Evolutionary conservation across 2,113 vertebrate species (phyloP).

Genomic region (Chamaea fasciata): DNA sequence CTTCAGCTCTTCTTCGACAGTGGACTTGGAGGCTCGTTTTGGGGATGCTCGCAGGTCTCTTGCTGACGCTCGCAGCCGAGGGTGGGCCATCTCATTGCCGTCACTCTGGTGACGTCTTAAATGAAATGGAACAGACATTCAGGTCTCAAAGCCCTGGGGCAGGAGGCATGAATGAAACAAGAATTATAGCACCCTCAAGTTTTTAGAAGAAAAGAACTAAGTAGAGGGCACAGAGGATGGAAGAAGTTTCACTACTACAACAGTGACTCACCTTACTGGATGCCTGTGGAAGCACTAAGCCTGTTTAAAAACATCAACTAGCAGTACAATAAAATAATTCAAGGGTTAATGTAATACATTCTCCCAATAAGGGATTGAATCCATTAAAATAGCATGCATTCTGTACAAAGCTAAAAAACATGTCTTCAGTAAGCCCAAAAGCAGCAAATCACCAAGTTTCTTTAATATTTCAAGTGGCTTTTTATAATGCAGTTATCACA

Average conservation of each 20-base stretch:
- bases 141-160: neutral
- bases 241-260: neutral
- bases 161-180: neutral
- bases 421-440: neutral
- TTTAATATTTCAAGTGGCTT: neutral
- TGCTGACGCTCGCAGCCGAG: constrained; percentile 83
- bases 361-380: neutral
- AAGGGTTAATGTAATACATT: neutral
- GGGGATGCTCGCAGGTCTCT: constrained; percentile 89
- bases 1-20: constrained; percentile 92
- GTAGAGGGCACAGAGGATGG: neutral
- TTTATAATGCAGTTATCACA: neutral
- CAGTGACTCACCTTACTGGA: neutral
- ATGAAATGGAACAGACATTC: constrained; percentile 48
- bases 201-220: neutral
- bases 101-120: constrained; percentile 92
- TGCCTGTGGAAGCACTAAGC: constrained; percentile 17
- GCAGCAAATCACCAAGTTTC: neutral
- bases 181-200: neutral
- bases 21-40: constrained; percentile 85
- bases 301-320: neutral
- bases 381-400: neutral
- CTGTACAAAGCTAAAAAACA: neutral
- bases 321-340: neutral
- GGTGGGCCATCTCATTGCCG: constrained; percentile 78